These are phyloP conservation scores for Dicyrtomina minuta DNA, from an alignment of 2,888 invertebrate genomes.

Conservation along the genomic window DNA sequence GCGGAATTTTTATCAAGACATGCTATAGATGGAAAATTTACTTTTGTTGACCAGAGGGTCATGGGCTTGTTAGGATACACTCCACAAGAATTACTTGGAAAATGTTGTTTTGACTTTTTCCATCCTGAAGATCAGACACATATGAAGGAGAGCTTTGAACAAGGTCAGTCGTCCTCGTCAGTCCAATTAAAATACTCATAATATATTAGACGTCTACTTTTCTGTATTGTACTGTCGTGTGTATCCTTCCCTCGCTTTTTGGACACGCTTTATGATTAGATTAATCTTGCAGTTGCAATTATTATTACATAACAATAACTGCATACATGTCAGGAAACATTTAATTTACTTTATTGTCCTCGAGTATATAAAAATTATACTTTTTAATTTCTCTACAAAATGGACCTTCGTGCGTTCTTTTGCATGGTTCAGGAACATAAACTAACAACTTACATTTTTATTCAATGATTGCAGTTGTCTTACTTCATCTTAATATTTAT, in stretches of 20 bases:
- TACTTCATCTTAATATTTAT: too few species aligned
- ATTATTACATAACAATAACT: too few species aligned
- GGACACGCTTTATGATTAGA: slow-evolving; percentile 27
- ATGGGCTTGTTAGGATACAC: slow-evolving; percentile 87
- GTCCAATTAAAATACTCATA: background rate
- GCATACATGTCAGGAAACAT: too few species aligned
- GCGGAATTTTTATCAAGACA: slow-evolving; percentile 95
- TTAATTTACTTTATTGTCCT: too few species aligned
- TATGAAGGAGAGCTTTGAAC: slow-evolving; percentile 97
- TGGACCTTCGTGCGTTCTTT: too few species aligned
- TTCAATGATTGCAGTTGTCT: too few species aligned
- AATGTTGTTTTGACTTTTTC: slow-evolving; percentile 95
- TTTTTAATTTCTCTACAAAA: too few species aligned
- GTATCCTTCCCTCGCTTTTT: background rate
- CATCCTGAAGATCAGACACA: slow-evolving; percentile 96
- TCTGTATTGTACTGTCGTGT: too few species aligned
- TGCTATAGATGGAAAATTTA: slow-evolving; percentile 94
- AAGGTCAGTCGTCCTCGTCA: slow-evolving; percentile 66
- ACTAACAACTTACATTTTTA: too few species aligned
- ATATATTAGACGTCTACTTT: too few species aligned
- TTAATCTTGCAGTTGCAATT: slow-evolving; percentile 14
- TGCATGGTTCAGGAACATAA: too few species aligned
- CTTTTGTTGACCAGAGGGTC: slow-evolving; percentile 97
- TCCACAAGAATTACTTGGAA: slow-evolving; percentile 90
- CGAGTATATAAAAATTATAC: too few species aligned